Evolutionary conservation across 2,797 vertebrate genomes (phyloP), one percentile per base, ranked within the genome.

Genomic region (Esox lucius): DNA sequence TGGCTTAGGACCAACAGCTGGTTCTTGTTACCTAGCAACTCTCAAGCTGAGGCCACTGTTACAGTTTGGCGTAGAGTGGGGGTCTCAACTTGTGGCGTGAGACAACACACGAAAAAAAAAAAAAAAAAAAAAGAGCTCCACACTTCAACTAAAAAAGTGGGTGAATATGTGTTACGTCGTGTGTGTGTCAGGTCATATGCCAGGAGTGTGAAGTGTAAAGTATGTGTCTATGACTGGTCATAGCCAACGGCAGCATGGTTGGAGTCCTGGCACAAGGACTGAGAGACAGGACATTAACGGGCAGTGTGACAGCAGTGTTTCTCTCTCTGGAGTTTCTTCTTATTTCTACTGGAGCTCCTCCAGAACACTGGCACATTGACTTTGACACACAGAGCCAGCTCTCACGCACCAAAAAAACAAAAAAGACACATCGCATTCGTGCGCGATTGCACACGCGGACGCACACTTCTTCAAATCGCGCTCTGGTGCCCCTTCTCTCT

Each of bases 21-120:
- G 89, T 93, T 93, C 83, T 90, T 91, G 93, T 94, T 93, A 94
- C 93, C 90, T 94, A 93, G 94, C 93, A 95, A 95, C 93, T 87
- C 87, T 84, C 86, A 90, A 90, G 86, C 86, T 83, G 83, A 86
- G 88, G 81, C 66, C 83, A 84, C 74, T 61, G 81, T 70, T 81
- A 79, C 78, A 83, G 76, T 56, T 33, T 17, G 68, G 65, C 46
- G 5, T 8, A 39, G 35, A 39, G 35, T 39, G 35, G 35, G 65
- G 35, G 9, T 13, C 48, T 22, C 77, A 83, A 84, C 83, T 69
- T 71, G 53, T 70, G 7, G 68, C 51, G 68, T 13, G 19, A 8
- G 48, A 75, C 69, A n/a, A 26, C 62, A 65, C 26, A 16, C 26
- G 15, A 26, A 19, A 3, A 1, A 8, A 12, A 13, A 17, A 9